Percentiles rank a stretch among this genome's conserved stretches.
These are phyloP conservation scores for Microctonus hyperodae DNA, from an alignment of 2,888 invertebrate genomes.

Conservation along the genomic window DNA sequence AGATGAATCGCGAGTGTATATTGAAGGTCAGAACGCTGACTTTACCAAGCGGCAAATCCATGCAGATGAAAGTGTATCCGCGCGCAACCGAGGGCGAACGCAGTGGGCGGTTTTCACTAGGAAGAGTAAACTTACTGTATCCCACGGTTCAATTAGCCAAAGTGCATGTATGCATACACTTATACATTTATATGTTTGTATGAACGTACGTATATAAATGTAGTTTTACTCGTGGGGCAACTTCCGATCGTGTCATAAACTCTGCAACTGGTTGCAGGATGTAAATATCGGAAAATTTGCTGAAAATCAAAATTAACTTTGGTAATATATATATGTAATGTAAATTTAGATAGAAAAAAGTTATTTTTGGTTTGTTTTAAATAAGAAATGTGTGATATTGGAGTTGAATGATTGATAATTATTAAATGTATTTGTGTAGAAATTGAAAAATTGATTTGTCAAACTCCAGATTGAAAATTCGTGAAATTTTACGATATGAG, in stretches of 20 bases:
- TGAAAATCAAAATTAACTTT: neutral
- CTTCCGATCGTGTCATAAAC: constrained; percentile 26
- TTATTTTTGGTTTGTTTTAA: too few relatives aligned
- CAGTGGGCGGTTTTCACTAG: constrained; percentile 4
- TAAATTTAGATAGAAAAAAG: neutral
- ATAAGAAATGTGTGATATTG: too few relatives aligned
- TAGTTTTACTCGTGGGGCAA: neutral
- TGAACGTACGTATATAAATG: neutral
- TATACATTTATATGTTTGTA: neutral
- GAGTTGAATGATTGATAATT: too few relatives aligned
- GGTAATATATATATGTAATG: neutral
- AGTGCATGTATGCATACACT: constrained; percentile 45
- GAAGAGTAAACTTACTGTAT: constrained; percentile 39
- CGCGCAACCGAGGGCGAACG: constrained; percentile 4
- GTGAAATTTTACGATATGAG: too few relatives aligned
- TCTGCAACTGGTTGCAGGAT: constrained; percentile 19
- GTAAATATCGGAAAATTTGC: neutral
- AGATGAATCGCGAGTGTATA: constrained; percentile 12
- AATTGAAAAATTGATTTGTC: too few relatives aligned
- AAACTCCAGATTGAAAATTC: too few relatives aligned
- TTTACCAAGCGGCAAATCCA: constrained; percentile 58
- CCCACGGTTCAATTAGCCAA: constrained; percentile 58
- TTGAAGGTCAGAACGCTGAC: constrained; percentile 43
- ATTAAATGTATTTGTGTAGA: too few relatives aligned
- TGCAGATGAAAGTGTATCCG: constrained; percentile 53